Evolutionary conservation across 2,888 invertebrate genomes (phyloP).

Genomic region (Autographa gamma): DNA sequence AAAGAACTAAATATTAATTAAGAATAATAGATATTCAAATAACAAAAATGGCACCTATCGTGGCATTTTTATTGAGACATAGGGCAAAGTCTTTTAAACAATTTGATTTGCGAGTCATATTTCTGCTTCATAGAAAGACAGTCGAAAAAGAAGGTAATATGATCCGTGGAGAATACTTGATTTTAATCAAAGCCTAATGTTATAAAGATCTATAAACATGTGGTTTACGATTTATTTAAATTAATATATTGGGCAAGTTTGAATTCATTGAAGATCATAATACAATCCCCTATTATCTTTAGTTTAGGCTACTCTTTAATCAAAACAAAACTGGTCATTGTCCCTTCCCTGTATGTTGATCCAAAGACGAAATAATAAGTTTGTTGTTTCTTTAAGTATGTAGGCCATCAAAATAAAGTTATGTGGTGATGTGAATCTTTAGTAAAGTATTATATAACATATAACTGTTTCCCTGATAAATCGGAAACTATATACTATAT

Average conservation of each 20-base stretch:
- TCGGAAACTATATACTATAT: too few species aligned
- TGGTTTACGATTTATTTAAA: slow-evolving; percentile 4
- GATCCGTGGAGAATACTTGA: not conserved
- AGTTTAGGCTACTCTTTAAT: not conserved
- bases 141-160: not conserved
- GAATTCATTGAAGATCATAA: not conserved
- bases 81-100: not conserved
- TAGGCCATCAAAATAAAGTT: not conserved
- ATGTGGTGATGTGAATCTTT: not conserved
- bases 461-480: too few species aligned
- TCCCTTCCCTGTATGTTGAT: not conserved
- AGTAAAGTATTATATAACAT: not conserved
- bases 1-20: too few species aligned
- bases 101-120: not conserved
- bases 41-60: too few species aligned
- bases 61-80: not conserved
- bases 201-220: not conserved
- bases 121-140: not conserved
- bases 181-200: not conserved
- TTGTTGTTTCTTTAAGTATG: not conserved
- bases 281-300: slow-evolving; percentile 5
- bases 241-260: not conserved
- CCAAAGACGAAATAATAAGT: not conserved
- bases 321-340: slow-evolving; percentile 1
- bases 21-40: too few species aligned